Percentiles rank a stretch among this genome's conserved stretches.
These are phyloP conservation scores for Potorous gilbertii DNA, from an alignment of 2,797 vertebrate genomes.

Conservation along the genomic window DNA sequence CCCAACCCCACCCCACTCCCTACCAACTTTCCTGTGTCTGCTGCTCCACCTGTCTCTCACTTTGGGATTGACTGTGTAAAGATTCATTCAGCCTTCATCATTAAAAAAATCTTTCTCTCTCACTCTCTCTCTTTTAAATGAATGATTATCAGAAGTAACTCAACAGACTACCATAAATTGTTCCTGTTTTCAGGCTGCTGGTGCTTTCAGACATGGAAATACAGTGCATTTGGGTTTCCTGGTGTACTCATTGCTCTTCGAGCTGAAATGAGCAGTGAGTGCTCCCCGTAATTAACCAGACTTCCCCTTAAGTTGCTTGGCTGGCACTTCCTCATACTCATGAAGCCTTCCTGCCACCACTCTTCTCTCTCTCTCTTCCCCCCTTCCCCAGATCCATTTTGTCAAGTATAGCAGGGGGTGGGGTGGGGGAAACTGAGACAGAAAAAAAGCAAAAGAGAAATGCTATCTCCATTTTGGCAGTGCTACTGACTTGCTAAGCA, in stretches of 20 bases:
- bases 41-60: conserved; percentile 72
- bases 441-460: conserved; percentile 42
- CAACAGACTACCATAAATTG: background rate
- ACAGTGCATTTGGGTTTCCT: background rate
- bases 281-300: background rate
- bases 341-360: background rate
- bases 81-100: conserved; percentile 61
- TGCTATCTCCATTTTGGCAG: background rate
- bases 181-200: conserved; percentile 52
- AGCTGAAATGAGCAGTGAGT: background rate
- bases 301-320: conserved; percentile 4
- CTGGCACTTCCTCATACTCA: background rate
- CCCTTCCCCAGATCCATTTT: background rate
- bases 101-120: conserved; percentile 51
- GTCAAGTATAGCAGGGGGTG: conserved; percentile 23
- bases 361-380: background rate
- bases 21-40: conserved; percentile 67
- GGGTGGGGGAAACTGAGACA: background rate
- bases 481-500: background rate
- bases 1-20: conserved; percentile 2
- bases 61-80: conserved; percentile 69
- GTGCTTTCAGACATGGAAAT: background rate
- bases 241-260: conserved; percentile 67
- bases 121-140: conserved; percentile 61
- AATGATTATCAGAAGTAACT: background rate